phyloP scores from a whole-genome alignment of 2,113 vertebrate genomes.

The Gavia stellata region DNA sequence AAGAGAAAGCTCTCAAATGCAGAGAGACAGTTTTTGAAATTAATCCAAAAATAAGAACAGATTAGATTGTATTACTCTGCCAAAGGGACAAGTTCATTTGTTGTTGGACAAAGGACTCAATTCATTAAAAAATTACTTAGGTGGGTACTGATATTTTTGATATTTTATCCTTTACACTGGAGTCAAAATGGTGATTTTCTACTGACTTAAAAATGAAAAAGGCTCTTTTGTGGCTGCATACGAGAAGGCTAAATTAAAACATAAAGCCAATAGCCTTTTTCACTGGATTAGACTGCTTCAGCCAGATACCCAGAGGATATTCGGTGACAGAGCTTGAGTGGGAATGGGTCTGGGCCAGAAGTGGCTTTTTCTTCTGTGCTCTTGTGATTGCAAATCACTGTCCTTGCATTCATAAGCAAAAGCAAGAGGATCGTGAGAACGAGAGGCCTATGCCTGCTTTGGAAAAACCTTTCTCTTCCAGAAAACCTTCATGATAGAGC shows the following conservation, averaged over 20 bases:
- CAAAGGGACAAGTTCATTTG: conserved; percentile 48
- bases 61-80: conserved; percentile 28
- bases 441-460: not conserved
- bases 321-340: not conserved
- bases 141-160: conserved; percentile 19
- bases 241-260: not conserved
- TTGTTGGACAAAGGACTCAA: conserved; percentile 45
- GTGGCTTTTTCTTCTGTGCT: not conserved
- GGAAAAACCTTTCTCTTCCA: not conserved
- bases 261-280: not conserved
- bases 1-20: conserved; percentile 32
- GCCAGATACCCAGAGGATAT: not conserved
- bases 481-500: not conserved
- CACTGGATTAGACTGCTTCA: not conserved
- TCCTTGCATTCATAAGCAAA: not conserved
- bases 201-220: conserved; percentile 1
- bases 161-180: not conserved
- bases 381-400: not conserved
- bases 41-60: conserved; percentile 52
- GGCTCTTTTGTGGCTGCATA: not conserved
- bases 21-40: conserved; percentile 45
- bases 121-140: conserved; percentile 65
- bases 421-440: not conserved
- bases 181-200: not conserved
- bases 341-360: not conserved